These are phyloP conservation scores for Drosophila flavopinicola DNA, from an alignment of 2,888 invertebrate species.

Conservation along the genomic window DNA sequence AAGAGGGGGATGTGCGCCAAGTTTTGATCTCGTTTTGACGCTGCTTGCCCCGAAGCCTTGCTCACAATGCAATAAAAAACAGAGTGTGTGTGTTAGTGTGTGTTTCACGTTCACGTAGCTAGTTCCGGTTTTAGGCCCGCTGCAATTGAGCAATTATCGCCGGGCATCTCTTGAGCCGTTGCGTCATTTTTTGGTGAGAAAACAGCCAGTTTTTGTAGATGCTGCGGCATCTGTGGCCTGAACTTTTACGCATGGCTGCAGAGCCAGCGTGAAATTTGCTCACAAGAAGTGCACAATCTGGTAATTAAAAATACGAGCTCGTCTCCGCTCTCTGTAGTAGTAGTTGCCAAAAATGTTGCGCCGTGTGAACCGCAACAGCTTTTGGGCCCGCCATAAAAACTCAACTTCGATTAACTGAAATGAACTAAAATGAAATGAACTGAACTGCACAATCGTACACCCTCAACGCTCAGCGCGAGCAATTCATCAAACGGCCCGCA, in stretches of 20 bases:
- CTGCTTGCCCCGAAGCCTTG: constrained; percentile 43
- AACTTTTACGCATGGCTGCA: constrained; percentile 45
- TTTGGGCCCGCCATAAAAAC: constrained; percentile 46
- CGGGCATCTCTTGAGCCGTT: constrained; percentile 37
- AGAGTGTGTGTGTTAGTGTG: too few relatives aligned
- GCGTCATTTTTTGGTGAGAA: constrained; percentile 67
- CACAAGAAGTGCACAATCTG: constrained; percentile 30
- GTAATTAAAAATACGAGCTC: constrained; percentile 40
- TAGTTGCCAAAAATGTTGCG: constrained; percentile 53
- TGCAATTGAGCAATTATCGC: constrained; percentile 75
- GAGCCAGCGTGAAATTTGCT: constrained; percentile 37
- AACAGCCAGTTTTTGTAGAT: constrained; percentile 51
- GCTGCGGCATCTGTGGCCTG: constrained; percentile 13
- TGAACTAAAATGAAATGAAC: too few relatives aligned
- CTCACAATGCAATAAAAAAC: constrained; percentile 53
- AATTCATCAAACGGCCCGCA: constrained; percentile 76
- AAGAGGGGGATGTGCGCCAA: constrained; percentile 44
- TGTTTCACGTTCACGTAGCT: constrained; percentile 6
- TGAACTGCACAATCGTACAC: constrained; percentile 34
- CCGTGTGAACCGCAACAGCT: constrained; percentile 71
- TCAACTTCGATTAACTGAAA: constrained; percentile 72
- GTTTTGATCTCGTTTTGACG: constrained; percentile 68
- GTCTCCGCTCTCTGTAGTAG: neutral
- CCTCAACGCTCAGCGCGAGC: constrained; percentile 24
- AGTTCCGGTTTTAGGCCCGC: constrained; percentile 66